Conservation (phyloP, 2,888 invertebrate species). For the Oligia fasciuncula region DNA sequence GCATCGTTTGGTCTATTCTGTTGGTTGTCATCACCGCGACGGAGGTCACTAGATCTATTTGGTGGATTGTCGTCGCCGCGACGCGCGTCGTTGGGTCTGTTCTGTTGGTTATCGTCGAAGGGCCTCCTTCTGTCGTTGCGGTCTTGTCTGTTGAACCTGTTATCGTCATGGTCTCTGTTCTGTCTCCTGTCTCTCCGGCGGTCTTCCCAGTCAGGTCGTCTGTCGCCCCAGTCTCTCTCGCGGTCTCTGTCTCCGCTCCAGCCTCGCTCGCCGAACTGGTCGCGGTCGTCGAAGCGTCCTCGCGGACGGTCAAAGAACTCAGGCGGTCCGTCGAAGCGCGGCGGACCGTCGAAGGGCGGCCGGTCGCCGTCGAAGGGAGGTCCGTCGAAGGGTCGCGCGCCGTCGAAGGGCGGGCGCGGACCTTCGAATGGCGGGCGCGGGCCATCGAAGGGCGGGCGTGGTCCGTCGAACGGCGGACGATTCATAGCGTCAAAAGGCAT, state of each 20-base stretch:
- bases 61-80: constrained; percentile 39
- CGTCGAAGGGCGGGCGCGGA: constrained; percentile 79
- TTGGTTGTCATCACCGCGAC: constrained; percentile 42
- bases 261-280: constrained; percentile 80
- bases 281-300: constrained; percentile 84
- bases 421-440: constrained; percentile 74
- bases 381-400: constrained; percentile 68
- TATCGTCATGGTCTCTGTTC: constrained; percentile 75
- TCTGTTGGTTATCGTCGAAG: constrained; percentile 71
- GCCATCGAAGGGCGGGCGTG: constrained; percentile 75
- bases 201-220: constrained; percentile 80
- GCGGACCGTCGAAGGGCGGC: constrained; percentile 68
- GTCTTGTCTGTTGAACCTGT: constrained; percentile 68
- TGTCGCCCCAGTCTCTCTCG: constrained; percentile 76
- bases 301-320: constrained; percentile 84
- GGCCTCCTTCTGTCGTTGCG: constrained; percentile 74
- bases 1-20: constrained; percentile 24
- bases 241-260: constrained; percentile 81
- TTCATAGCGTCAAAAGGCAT: constrained; percentile 71
- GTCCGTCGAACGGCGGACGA: constrained; percentile 78
- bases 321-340: constrained; percentile 76
- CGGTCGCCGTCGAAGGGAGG: constrained; percentile 70
- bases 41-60: constrained; percentile 39
- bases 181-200: constrained; percentile 75
- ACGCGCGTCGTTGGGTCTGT: constrained; percentile 41